Percentiles rank a stretch among this genome's conserved stretches.
These are phyloP conservation scores for Propithecus perrieri DNA, from an alignment of 2,797 vertebrate species.

Conservation along the genomic window DNA sequence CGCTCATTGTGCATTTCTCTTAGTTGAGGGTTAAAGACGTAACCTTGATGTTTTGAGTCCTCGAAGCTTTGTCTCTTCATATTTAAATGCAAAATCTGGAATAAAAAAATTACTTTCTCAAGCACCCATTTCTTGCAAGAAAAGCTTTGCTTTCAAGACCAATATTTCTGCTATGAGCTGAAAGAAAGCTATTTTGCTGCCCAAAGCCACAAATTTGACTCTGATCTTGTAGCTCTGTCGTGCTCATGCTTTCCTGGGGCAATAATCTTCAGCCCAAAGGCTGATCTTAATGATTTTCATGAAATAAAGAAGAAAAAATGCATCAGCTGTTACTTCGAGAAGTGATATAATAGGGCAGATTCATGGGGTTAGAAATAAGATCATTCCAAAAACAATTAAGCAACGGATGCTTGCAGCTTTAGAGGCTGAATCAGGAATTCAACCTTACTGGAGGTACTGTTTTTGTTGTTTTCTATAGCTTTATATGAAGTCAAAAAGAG, in stretches of 20 bases:
- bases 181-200: neutral
- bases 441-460: fast-evolving
- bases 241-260: neutral
- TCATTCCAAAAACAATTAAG: neutral
- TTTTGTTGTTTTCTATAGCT: neutral
- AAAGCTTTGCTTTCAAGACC: neutral
- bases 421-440: neutral
- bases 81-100: neutral
- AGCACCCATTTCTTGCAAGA: neutral
- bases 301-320: neutral
- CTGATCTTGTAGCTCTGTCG: neutral
- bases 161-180: neutral
- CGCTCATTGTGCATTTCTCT: fast-evolving
- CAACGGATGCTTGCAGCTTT: fast-evolving
- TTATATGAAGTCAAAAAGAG: neutral
- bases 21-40: no score
- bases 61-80: neutral
- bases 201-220: neutral
- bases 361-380: neutral
- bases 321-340: neutral
- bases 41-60: neutral
- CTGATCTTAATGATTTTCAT: neutral
- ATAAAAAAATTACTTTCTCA: neutral
- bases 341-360: fast-evolving
- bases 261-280: neutral